Base-by-base conservation (phyloP, 2,113 vertebrate species). In the Myotis brandtii region DNA sequence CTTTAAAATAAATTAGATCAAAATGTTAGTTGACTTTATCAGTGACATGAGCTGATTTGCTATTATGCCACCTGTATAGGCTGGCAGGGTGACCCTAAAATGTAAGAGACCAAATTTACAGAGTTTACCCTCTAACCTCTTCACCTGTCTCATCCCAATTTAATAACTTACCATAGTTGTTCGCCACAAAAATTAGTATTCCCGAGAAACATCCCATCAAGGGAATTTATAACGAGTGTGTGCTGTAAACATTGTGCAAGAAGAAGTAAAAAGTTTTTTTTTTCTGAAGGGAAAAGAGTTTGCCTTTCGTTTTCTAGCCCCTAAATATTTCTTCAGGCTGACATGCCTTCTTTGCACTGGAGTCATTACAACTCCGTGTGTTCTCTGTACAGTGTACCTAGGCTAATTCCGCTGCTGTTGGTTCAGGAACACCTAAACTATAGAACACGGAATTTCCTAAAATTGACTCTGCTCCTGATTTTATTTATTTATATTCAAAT, bases 1-100 rank as follows among this genome's bases (percentile, higher is more conserved):
- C 54, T 85, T 91, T 72, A 25, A 82, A 93, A 86, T 66, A 85
- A 69, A 84, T 52, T 30, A 86, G 6, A 89, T 52, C 23, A 66
- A 70, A 82, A 70, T 37, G 6, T 76, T 77, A 52, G 81, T 23
- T 77, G 30, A 76, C 17, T 87, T 86, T 43, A 56, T 12, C 9
- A 66, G 30, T 66, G 7, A 3, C 69, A 27, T 90, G 54, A 89
- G 34, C 66, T 86, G 40, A 75, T 83, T 79, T 76, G 17, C 2
- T 37, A 5, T 21, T 17, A 16, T 54, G 20, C 79, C 14, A 73
- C 16, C 59, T 86, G 2, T 82, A 13, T 18, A 5, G 46, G 34
- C 4, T 64, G 1, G 3, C 23, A 17, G 4, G 3, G 11, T 27
- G 64, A 3, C 23, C 27, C 23, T 84, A 50, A 52, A 86, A 75